Evolutionary conservation across 92 coral and sea anemone genomes (phyloP).

Genomic region (Umimayanthus chanpuru): DNA sequence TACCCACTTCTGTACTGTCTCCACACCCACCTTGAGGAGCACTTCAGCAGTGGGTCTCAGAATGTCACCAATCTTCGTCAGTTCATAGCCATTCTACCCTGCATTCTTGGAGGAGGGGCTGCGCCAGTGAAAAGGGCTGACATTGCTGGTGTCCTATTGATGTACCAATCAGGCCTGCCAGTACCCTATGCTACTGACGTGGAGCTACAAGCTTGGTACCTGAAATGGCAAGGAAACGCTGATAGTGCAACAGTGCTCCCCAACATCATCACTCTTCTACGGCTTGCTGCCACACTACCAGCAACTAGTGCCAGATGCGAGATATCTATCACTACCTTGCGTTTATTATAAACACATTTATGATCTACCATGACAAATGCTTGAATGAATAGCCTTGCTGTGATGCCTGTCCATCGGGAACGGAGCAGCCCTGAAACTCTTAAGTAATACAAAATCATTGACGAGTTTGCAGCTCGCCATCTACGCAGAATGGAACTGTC

Average conservation of each 20-base stretch:
- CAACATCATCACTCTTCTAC: conserved; percentile 23
- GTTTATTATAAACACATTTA: background rate
- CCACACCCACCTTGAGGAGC: background rate
- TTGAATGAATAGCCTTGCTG: conserved; percentile 20
- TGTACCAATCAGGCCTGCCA: background rate
- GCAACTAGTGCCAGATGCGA: conserved; percentile 39
- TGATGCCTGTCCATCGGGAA: conserved; percentile 18
- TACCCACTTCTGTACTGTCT: background rate
- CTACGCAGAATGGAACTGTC: background rate
- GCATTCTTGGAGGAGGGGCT: too few species aligned
- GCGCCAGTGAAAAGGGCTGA: too few species aligned
- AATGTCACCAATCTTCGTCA: background rate
- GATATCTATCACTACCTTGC: conserved; percentile 32
- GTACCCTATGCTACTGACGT: background rate
- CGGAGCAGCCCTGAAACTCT: conserved; percentile 18
- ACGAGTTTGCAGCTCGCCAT: background rate
- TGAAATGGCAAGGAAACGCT: too few species aligned
- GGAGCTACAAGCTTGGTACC: background rate
- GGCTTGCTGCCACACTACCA: conserved; percentile 33
- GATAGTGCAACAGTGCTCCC: background rate
- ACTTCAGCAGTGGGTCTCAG: background rate
- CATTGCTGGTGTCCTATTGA: too few species aligned
- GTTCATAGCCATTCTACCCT: background rate
- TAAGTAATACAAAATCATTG: background rate
- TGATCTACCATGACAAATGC: background rate